Conservation (phyloP, 1,140 invertebrate genomes). For the Drosophila bocqueti region DNA sequence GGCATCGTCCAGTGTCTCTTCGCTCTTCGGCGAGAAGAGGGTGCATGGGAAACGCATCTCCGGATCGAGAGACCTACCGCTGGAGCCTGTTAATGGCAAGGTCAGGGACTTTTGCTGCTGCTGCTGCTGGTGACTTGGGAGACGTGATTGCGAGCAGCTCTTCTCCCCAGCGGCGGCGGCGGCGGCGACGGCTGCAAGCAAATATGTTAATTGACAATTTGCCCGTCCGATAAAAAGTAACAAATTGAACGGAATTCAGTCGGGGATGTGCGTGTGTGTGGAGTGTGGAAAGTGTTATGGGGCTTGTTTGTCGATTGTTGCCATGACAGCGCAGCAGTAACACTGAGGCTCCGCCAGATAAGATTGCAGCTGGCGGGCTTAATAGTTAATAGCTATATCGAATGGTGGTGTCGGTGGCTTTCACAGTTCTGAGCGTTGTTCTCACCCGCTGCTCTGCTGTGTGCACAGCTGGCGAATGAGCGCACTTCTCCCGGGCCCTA, state of each 20-base stretch:
- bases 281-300: constrained; percentile 37
- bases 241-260: constrained; percentile 56
- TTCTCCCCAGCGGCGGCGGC: constrained; percentile 27
- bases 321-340: constrained; percentile 62
- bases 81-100: constrained; percentile 67
- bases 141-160: constrained; percentile 20
- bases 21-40: constrained; percentile 69
- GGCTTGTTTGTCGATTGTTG: constrained; percentile 69
- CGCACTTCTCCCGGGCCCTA: not conserved
- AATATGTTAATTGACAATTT: constrained; percentile 54
- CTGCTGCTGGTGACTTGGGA: constrained; percentile 35
- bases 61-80: constrained; percentile 33
- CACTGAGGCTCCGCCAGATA: constrained; percentile 47
- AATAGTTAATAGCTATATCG: constrained; percentile 22
- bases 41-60: constrained; percentile 73
- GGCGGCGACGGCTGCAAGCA: constrained; percentile 16
- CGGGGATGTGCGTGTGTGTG: not conserved
- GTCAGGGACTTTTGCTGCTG: constrained; percentile 73
- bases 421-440: constrained; percentile 34
- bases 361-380: constrained; percentile 64
- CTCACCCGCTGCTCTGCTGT: constrained; percentile 20
- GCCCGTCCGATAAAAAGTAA: constrained; percentile 47
- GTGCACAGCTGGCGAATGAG: constrained; percentile 56
- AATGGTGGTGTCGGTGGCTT: constrained; percentile 6
- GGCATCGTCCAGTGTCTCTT: constrained; percentile 74